phyloP scores from a whole-genome alignment of 2,888 invertebrate species.

The Caenorhabditis angaria region DNA sequence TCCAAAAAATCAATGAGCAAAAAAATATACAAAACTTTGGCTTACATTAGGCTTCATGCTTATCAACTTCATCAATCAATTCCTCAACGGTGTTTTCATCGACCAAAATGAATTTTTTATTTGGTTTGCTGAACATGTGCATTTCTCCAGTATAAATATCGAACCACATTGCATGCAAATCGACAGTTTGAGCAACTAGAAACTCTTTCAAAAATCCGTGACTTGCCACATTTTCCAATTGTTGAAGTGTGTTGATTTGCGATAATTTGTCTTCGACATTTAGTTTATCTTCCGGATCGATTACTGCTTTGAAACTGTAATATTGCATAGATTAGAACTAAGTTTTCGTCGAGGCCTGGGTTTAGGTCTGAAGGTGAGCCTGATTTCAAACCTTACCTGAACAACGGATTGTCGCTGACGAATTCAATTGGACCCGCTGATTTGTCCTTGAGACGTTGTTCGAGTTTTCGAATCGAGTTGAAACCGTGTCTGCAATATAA shows the following conservation, averaged over 20 bases:
- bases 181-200: constrained; percentile 56
- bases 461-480: constrained; percentile 73
- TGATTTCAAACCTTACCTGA: constrained; percentile 78
- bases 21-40: no score
- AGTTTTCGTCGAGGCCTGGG: no score
- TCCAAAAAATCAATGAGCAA: background rate
- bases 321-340: no score
- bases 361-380: no score
- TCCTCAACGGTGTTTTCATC: constrained; percentile 84
- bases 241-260: constrained; percentile 71
- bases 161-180: constrained; percentile 85
- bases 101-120: constrained; percentile 81
- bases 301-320: constrained; percentile 84
- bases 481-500: constrained; percentile 38
- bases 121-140: constrained; percentile 82
- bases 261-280: constrained; percentile 89
- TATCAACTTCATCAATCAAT: constrained; percentile 79
- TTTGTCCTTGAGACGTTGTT: constrained; percentile 77
- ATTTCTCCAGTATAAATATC: constrained; percentile 96
- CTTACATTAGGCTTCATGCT: constrained; percentile 7
- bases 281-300: constrained; percentile 87
- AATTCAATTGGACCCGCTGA: constrained; percentile 84
- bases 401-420: constrained; percentile 85
- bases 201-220: constrained; percentile 70
- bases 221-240: constrained; percentile 68